Evolutionary conservation across 2,113 vertebrate genomes (phyloP), one percentile per base, ranked within the genome.

Genomic region (Progne subis): DNA sequence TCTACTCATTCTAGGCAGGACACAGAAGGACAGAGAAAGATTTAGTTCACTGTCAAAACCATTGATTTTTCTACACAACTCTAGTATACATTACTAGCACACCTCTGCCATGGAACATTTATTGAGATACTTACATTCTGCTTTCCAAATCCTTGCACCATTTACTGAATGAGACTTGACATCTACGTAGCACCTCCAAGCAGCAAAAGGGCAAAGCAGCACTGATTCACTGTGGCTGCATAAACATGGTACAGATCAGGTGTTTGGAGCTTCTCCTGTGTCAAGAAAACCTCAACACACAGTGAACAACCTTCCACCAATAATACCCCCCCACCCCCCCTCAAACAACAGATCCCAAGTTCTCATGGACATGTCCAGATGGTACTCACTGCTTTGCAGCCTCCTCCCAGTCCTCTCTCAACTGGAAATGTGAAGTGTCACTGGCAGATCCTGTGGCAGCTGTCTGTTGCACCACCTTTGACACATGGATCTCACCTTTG

Each of bases 11-110:
- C 96, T 97, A 90, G 88, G 80, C 90, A 78, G 84, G 39, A 78
- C 39, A 95, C 0, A 96, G 72, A 97, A 97, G 92, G 86, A 97
- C 86, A 97, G 28, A 94, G 25, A 68, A 92, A 93, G 69, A 78
- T 88, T 96, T 86, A 95, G 88, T 72, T 94, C 56, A 46, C 31
- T 93, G 53, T 79, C 82, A 88, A 57, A 94, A 88, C 55, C 76
- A 88, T n/a, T 43, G 49, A 71, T 82, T 93, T 83, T 82, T 81
- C 83, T 69, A 34, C 17, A 93, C 14, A 92, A 57, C 23, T 2
- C 1, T 6, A 92, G 72, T 23, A 71, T 43, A 34, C 6, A 68
- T 75, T 44, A 60, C 31, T 90, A 82, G 53, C 0, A 0, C n/a
- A 55, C 19, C 46, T n/a, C 37, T 60, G 52, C 46, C 82, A 53